Base-by-base conservation (phyloP, 2,797 vertebrate genomes). In the Peromyscus attwateri region DNA sequence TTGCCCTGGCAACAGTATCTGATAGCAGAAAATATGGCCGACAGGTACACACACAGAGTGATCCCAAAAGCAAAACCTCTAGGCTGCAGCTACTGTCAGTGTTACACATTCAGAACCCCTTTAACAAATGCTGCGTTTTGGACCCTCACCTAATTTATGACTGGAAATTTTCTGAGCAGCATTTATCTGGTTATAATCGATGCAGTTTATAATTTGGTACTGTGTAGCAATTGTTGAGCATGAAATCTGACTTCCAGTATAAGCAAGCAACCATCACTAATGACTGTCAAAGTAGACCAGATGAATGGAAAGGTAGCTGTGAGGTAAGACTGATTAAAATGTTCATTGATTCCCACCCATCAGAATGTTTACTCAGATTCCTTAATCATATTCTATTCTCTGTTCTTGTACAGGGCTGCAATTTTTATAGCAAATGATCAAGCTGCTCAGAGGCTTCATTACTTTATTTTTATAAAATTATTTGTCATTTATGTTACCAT, bases 1-100 rank as follows among this genome's bases (percentile, higher is more conserved):
- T 98, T 99, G 97, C 98, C 97, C 73, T 97, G 97, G 98, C 98
- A 98, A 98, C 98, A 73, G 93, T 34, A 96, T 79, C 87, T 95
- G 97, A 66, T 79, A 91, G 89, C 98, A 97, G 89, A 97, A 98
- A 98, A 95, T 46, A 62, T 97, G 84, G 91, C 92, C 55, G 82
- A 95, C 97, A 98, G 97, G 97, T 98, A 97, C 92, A 57, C 0
- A 1, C 27, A 66, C 83, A 92, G 76, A 90, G 75, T 34, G 31
- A 49, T 97, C 91, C 52, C 21, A 75, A 96, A 83, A 96, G 43
- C 37, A 73, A n/a, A 96, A 12, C 60, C 1, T 25, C 64, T 75
- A 73, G 16, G 88, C 13, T 12, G 10, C 37, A 27, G 8, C 49
- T 81, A 70, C 37, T 27, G 27, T 55, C 11, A 2, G 12, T 8